Conservation (phyloP, 2,888 invertebrate genomes). For the Eupithecia abbreviata region DNA sequence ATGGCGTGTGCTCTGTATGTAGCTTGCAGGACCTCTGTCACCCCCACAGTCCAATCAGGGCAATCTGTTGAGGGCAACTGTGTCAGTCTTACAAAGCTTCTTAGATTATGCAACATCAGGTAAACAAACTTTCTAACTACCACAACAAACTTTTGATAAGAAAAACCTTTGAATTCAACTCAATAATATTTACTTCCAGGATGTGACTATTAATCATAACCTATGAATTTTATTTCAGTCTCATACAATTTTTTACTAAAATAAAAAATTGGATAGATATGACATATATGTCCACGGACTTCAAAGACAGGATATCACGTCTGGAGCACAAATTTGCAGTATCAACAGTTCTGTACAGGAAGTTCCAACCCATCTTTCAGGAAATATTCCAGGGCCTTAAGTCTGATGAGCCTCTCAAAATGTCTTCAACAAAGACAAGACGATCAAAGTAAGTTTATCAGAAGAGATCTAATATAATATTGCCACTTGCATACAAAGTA, state of each 20-base stretch:
- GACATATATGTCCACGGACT: conserved; percentile 93
- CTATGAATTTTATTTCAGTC: conserved; percentile 76
- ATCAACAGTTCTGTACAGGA: conserved; percentile 96
- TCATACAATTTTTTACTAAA: conserved; percentile 97
- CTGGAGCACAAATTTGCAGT: conserved; percentile 96
- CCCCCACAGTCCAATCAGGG: conserved; percentile 91
- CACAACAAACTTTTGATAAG: neutral
- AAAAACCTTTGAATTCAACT: neutral
- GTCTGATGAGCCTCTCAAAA: conserved; percentile 76
- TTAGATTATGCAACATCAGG: conserved; percentile 95
- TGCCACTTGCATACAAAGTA: neutral
- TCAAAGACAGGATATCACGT: conserved; percentile 91
- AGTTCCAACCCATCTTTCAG: conserved; percentile 94
- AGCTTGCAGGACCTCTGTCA: conserved; percentile 91
- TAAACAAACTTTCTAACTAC: conserved; percentile 59
- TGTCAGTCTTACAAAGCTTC: conserved; percentile 94
- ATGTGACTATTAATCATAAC: neutral
- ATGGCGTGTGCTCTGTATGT: conserved; percentile 97
- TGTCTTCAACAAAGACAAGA: conserved; percentile 81
- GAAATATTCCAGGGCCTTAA: conserved; percentile 91
- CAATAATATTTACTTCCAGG: neutral
- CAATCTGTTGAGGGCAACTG: conserved; percentile 93
- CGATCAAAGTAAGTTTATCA: conserved; percentile 68
- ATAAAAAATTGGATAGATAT: conserved; percentile 98
- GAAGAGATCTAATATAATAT: neutral